Base-by-base conservation (phyloP, 2,888 invertebrate genomes). In the Gandaritis pyraliata region DNA sequence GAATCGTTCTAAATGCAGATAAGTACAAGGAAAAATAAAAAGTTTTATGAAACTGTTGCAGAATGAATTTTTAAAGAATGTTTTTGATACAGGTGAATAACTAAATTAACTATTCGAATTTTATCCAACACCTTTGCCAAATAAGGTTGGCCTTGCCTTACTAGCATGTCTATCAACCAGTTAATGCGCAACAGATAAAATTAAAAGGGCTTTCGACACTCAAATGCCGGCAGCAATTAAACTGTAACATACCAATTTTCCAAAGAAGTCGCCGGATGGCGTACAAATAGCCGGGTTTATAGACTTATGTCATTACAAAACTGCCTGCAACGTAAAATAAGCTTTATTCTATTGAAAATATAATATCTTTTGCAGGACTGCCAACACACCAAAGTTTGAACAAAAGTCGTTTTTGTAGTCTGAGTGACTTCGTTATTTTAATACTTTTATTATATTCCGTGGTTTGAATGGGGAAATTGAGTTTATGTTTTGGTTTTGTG, bases 401-500 rank as follows among this genome's bases (percentile, higher is more conserved):
- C 38, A 6, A 41, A 8, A 8, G 41, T 8, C 7, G 15, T 15
- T 2, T 15, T 15, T 15, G 41, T 13, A 15, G 15, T 41, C 33
- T 33, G 33, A 33, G 15, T n/a, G 41, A 15, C 38, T n/a, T 38
- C 38, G 7, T 6, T n/a, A n/a, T 38, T 15, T 39, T 13, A 1
- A 41, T 16, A 29, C 10, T 45, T 36, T 49, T 33, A 12, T 58
- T 23, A 29, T 49, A 43, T 30, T 48, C 50, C 39, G 29, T 39
- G 50, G 23, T 23, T 23, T 51, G 23, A 29, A 82, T 81, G 82
- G 78, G 78, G 82, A 82, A 82, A 85, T 82, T 81, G 69, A 73
- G 77, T 83, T 82, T 78, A 80, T 76, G 74, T 73, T 81, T 79
- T 76, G 74, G 76, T 80, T 74, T 77, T 78, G 71, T 72, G 72